These are phyloP conservation scores for Chalcosyrphus nemorum DNA, from an alignment of 2,888 invertebrate species.

Conservation along the genomic window DNA sequence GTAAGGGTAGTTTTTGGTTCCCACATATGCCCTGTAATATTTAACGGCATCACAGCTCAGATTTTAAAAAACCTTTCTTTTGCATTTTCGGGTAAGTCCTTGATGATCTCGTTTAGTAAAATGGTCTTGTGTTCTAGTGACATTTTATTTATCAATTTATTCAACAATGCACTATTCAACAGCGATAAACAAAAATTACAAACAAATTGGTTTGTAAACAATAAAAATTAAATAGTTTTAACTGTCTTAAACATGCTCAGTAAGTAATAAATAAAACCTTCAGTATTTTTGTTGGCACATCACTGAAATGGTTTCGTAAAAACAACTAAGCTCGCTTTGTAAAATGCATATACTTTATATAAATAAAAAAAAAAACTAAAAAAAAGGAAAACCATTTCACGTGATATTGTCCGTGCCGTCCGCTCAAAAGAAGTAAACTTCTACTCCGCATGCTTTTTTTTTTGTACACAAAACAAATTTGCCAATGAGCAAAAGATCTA, in stretches of 20 bases:
- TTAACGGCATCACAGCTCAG: too few species aligned
- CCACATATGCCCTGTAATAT: too few species aligned
- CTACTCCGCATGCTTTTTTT: slow-evolving; percentile 77
- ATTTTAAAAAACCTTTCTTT: too few species aligned
- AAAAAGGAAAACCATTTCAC: slow-evolving; percentile 74
- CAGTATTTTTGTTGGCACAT: slow-evolving; percentile 72
- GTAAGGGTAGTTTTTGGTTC: too few species aligned
- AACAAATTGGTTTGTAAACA: too few species aligned
- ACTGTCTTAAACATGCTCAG: background rate
- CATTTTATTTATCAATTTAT: background rate
- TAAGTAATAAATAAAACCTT: slow-evolving; percentile 50
- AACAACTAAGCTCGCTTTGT: slow-evolving; percentile 10
- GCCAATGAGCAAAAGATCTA: slow-evolving; percentile 12
- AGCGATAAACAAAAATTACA: slow-evolving; percentile 20
- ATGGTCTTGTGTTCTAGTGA: too few species aligned
- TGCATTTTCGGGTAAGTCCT: too few species aligned
- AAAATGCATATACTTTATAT: slow-evolving; percentile 7
- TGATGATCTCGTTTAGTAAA: too few species aligned
- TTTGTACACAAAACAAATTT: background rate
- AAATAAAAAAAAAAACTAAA: background rate
- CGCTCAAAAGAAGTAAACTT: slow-evolving; percentile 61
- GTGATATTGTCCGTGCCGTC: slow-evolving; percentile 77
- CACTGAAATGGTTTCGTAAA: slow-evolving; percentile 70
- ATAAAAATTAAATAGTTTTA: slow-evolving; percentile 24
- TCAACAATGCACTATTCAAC: background rate